Conservation (phyloP, 2,113 vertebrate genomes). For the Actinemys pallida region DNA sequence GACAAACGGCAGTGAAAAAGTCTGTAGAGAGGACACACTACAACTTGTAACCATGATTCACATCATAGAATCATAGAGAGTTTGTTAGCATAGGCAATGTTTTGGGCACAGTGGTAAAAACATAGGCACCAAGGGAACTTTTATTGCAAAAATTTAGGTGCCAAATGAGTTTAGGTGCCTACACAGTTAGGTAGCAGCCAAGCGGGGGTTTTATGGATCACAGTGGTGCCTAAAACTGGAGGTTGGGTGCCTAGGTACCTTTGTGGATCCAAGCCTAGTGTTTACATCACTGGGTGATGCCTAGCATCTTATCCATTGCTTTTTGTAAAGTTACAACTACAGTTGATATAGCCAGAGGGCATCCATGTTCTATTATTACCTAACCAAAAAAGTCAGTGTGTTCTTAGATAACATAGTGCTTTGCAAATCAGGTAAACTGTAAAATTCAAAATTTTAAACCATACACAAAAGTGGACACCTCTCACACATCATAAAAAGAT, state of each 20-base stretch:
- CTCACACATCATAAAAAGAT: neutral
- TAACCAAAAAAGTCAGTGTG: neutral
- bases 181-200: too few relatives aligned
- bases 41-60: neutral
- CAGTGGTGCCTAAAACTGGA: too few relatives aligned
- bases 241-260: too few relatives aligned
- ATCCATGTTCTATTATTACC: neutral
- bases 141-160: neutral
- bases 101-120: neutral
- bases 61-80: neutral
- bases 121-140: neutral
- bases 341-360: too few relatives aligned
- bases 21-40: neutral
- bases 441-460: neutral
- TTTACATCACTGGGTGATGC: neutral
- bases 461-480: neutral
- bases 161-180: too few relatives aligned
- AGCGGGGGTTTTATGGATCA: too few relatives aligned
- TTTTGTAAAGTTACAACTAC: too few relatives aligned
- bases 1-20: neutral
- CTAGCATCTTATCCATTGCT: too few relatives aligned
- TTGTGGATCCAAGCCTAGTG: neutral
- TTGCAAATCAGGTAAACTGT: neutral
- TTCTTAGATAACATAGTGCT: neutral
- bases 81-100: neutral